Percentiles rank a stretch among this genome's conserved stretches.
These are phyloP conservation scores for Volucella bombylans DNA, from an alignment of 2,888 invertebrate genomes.

Conservation along the genomic window DNA sequence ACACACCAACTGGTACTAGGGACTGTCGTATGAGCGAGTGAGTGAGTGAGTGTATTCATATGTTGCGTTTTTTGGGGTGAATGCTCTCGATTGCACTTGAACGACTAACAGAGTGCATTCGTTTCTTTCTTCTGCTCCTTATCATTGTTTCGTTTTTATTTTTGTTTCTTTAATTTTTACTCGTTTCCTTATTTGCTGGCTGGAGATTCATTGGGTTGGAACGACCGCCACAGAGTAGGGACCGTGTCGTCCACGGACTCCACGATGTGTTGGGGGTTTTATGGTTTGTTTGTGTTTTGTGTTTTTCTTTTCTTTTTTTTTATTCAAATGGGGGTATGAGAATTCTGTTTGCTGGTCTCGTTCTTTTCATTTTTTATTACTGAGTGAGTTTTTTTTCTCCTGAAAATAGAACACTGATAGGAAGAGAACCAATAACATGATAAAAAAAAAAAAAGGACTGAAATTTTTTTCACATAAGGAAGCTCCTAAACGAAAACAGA, in stretches of 20 bases:
- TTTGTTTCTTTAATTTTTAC: not conserved
- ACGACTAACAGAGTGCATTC: constrained; percentile 77
- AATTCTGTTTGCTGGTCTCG: constrained; percentile 28
- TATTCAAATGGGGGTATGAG: constrained; percentile 58
- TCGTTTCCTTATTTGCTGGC: constrained; percentile 25
- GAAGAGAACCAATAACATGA: constrained; percentile 10
- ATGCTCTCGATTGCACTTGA: constrained; percentile 80
- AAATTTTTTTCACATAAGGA: constrained; percentile 65
- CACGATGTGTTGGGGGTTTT: constrained; percentile 60
- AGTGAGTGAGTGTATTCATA: constrained; percentile 12
- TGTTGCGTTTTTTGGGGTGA: constrained; percentile 76
- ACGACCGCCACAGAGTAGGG: constrained; percentile 39
- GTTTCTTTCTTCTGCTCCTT: constrained; percentile 63
- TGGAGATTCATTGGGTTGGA: constrained; percentile 55
- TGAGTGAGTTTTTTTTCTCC: constrained; percentile 29
- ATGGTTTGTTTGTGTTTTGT: constrained; percentile 65
- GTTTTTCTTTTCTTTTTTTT: too few relatives aligned
- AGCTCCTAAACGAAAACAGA: constrained; percentile 58
- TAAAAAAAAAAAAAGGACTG: constrained; percentile 34
- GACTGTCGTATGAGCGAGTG: not conserved
- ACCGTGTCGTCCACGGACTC: constrained; percentile 19
- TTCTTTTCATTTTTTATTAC: constrained; percentile 34
- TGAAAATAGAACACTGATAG: constrained; percentile 73
- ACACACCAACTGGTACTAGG: not conserved
- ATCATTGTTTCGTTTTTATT: constrained; percentile 27